phyloP scores from a whole-genome alignment of 2,888 invertebrate genomes.

The Cynaeus angustus region DNA sequence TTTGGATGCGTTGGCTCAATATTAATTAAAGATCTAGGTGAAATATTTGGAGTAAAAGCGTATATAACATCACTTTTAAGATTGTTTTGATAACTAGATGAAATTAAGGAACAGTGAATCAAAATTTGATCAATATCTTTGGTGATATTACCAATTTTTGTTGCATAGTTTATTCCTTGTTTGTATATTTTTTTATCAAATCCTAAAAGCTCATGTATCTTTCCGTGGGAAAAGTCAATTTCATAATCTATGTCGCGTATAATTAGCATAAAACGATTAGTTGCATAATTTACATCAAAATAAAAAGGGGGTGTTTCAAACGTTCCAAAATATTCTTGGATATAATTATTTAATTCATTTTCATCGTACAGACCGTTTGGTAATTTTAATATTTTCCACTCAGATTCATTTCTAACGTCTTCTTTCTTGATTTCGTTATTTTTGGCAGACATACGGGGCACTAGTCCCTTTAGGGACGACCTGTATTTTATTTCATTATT shows the following conservation, averaged over 20 bases:
- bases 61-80: conserved; percentile 30
- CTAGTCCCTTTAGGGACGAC: not conserved
- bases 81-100: conserved; percentile 30
- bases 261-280: conserved; percentile 9
- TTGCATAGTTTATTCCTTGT: conserved; percentile 29
- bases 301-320: conserved; percentile 6
- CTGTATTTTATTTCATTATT: conserved; percentile 25
- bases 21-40: conserved; percentile 32
- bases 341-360: conserved; percentile 15
- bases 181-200: conserved; percentile 35
- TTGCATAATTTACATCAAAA: conserved; percentile 8
- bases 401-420: conserved; percentile 3
- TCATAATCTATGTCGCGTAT: conserved; percentile 20
- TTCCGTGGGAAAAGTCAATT: conserved; percentile 18
- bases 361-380: conserved; percentile 22
- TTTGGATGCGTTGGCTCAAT: conserved; percentile 26
- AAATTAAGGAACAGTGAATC: conserved; percentile 26
- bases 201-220: conserved; percentile 22
- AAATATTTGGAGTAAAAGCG: conserved; percentile 32
- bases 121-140: conserved; percentile 33
- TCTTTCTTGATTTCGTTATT: conserved; percentile 23
- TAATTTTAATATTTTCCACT: conserved; percentile 36
- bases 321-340: conserved; percentile 4
- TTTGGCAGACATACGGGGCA: not conserved
- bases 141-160: conserved; percentile 31